Evolutionary conservation across 2,113 vertebrate genomes (phyloP), one percentile per base, ranked within the genome.

Genomic region (Natator depressus): DNA sequence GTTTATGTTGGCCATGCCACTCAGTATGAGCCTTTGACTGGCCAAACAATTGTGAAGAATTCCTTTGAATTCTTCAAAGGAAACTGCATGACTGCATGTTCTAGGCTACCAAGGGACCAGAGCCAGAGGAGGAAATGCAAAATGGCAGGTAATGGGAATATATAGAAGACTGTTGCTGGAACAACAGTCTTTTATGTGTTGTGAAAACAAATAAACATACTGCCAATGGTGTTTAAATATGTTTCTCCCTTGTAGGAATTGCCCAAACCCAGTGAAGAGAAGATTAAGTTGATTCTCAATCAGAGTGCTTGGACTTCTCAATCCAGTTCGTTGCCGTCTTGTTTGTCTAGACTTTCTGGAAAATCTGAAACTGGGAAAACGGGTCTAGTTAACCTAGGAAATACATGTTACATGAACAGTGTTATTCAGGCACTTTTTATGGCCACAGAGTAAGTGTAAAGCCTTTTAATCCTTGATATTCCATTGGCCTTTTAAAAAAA

Each of bases 261-360:
- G 88, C 99, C 99, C 87, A 99, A 99, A 96, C 99, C 99, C 51
- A 97, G 93, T 95, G 99, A 99, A 97, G 99, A 99, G 82, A 99
- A 99, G 97, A 99, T 99, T 89, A 99, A 99, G 95, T 93, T 99
- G 95, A 98, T 99, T 97, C 98, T 99, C 96, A 99, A 98, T 98
- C 99, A 99, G 98, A 99, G 99, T 98, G 99, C 99, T 96, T 99
- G 99, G 99, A 99, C 99, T 25, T 99, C 99, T 84, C 99, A 99
- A 96, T 99, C 99, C 93, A 99, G 98, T 98, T 99, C 99, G 53
- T 99, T 99, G 97, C 99, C 99, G 59, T 99, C 99, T 82, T 99
- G 99, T 98, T 97, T 99, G 87, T 98, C 99, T 97, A 99, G 98
- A 98, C 98, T 99, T 96, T 98, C 98, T 93, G 99, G 99, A 96